Conservation (phyloP, 2,888 invertebrate species). For the Frankliniella fusca region DNA sequence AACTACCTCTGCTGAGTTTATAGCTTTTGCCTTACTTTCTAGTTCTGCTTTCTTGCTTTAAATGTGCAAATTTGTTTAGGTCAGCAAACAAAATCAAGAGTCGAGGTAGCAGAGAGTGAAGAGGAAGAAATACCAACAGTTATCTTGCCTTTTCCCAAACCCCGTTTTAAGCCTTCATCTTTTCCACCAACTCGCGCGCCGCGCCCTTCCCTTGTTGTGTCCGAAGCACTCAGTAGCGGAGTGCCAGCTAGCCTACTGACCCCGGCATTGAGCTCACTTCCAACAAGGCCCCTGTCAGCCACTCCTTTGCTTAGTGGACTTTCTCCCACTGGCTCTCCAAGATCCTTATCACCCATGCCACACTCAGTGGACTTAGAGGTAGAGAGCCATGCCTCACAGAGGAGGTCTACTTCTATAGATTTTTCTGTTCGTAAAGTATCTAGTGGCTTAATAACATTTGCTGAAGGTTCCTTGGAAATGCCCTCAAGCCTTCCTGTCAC, state of each 20-base stretch:
- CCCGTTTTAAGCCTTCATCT: background rate
- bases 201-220: background rate
- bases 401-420: background rate
- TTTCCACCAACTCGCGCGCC: background rate
- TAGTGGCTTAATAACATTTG: background rate
- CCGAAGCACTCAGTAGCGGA: background rate
- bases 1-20: background rate
- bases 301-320: background rate
- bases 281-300: background rate
- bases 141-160: background rate
- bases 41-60: background rate
- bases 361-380: background rate
- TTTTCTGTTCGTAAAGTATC: background rate
- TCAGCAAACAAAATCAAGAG: background rate
- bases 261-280: background rate
- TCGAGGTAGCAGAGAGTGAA: background rate
- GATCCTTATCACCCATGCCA: background rate
- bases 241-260: conserved; percentile 1
- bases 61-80: background rate
- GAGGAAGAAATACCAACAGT: conserved; percentile 5
- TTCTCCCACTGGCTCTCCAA: background rate
- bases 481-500: background rate
- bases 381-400: background rate
- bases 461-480: background rate
- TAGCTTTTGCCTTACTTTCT: background rate